Percentiles rank a stretch among this genome's conserved stretches.
Conservation (phyloP, 2,113 vertebrate species). For the Okapia johnstoni region DNA sequence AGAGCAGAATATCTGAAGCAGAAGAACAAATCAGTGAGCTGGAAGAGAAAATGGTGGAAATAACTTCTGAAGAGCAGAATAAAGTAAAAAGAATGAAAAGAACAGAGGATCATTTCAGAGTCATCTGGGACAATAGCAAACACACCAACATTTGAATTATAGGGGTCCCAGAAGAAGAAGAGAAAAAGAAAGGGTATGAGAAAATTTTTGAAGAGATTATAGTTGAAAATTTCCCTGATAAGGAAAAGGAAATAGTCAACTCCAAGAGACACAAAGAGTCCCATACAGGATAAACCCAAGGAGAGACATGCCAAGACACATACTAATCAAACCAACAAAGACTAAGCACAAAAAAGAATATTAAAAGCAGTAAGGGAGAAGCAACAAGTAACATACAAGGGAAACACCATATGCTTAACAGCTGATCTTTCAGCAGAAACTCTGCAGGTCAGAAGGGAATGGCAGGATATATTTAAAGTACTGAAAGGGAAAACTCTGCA, state of each 20-base stretch:
- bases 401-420: background rate
- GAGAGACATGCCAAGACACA: background rate
- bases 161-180: background rate
- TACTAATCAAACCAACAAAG: background rate
- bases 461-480: background rate
- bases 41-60: background rate
- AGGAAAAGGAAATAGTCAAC: background rate
- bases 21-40: background rate
- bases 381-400: background rate
- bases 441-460: background rate
- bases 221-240: background rate
- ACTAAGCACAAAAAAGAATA: background rate
- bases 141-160: background rate
- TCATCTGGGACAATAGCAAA: background rate
- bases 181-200: background rate
- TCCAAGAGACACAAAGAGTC: background rate
- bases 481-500: background rate
- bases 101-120: background rate
- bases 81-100: background rate
- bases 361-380: background rate
- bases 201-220: background rate
- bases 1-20: background rate
- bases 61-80: background rate
- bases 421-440: background rate
- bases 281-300: background rate